phyloP scores from a whole-genome alignment of 2,113 vertebrate genomes.

The Sinocyclocheilus anophthalmus region DNA sequence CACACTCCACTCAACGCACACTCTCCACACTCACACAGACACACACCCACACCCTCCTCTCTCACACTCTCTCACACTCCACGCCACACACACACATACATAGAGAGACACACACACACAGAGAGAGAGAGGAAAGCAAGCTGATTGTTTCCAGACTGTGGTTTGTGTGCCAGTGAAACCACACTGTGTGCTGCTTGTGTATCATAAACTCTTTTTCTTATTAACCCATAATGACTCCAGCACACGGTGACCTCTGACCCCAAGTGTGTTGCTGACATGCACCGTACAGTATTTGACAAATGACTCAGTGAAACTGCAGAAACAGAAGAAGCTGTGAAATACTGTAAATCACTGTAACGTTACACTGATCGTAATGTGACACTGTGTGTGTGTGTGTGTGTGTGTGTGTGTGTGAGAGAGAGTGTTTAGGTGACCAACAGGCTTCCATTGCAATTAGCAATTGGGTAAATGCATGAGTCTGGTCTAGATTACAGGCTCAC shows the following conservation, averaged over 20 bases:
- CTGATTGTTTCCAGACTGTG: constrained; percentile 51
- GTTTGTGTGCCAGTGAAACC: not conserved
- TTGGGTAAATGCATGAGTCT: constrained; percentile 41
- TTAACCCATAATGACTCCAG: constrained; percentile 7
- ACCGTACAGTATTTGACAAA: not conserved
- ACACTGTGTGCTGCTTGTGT: not conserved
- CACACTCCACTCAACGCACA: too few relatives aligned
- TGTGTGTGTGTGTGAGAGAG: not conserved
- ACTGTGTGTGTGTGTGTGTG: not conserved
- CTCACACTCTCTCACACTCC: too few relatives aligned
- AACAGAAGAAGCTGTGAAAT: too few relatives aligned
- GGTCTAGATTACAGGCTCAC: constrained; percentile 34
- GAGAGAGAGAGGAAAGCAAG: not conserved
- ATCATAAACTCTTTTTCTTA: not conserved
- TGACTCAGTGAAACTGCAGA: not conserved
- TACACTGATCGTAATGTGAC: too few relatives aligned
- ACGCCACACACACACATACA: too few relatives aligned
- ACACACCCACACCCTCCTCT: too few relatives aligned
- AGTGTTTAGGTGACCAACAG: not conserved
- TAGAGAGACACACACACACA: too few relatives aligned
- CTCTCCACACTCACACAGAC: too few relatives aligned
- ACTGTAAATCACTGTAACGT: too few relatives aligned
- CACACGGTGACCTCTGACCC: constrained; percentile 39
- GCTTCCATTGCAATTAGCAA: constrained; percentile 16
- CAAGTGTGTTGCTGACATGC: not conserved